Evolutionary conservation across 2,797 vertebrate genomes (phyloP).

Genomic region (Crenuchus spilurus): DNA sequence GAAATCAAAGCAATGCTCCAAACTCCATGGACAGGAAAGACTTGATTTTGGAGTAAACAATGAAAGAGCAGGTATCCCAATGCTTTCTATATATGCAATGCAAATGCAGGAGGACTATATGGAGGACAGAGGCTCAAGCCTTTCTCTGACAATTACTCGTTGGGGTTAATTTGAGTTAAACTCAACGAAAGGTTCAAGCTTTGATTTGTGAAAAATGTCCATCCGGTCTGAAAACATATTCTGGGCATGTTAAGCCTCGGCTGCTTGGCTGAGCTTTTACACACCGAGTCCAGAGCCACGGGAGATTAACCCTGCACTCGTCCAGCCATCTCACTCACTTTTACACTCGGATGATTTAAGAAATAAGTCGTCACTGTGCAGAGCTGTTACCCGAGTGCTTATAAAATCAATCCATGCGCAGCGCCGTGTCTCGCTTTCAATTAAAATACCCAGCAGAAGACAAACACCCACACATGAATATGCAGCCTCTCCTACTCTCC

Average conservation of each 20-base stretch:
- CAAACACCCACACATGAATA: not conserved
- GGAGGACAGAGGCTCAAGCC: too few species aligned
- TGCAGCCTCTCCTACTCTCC: not conserved
- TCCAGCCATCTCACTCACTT: not conserved
- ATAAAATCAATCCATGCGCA: not conserved
- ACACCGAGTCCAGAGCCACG: not conserved
- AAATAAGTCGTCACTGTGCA: slow-evolving; percentile 8
- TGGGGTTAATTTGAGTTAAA: too few species aligned
- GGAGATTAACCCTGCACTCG: not conserved
- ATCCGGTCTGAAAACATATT: slow-evolving; percentile 11
- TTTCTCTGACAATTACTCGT: not conserved
- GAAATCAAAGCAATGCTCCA: too few species aligned
- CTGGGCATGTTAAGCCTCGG: not conserved
- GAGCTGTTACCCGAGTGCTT: not conserved
- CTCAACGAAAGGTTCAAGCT: not conserved
- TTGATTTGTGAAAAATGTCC: not conserved
- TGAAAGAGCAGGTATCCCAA: too few species aligned
- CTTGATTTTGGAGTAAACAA: too few species aligned
- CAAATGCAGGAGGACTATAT: too few species aligned
- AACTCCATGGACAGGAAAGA: too few species aligned
- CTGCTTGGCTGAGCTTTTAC: not conserved
- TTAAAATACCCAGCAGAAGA: not conserved
- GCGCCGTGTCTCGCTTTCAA: not conserved
- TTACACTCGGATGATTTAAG: slow-evolving; percentile 17
- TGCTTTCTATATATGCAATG: too few species aligned